Evolutionary conservation across 2,113 vertebrate species (phyloP).

Genomic region (Calypte anna): DNA sequence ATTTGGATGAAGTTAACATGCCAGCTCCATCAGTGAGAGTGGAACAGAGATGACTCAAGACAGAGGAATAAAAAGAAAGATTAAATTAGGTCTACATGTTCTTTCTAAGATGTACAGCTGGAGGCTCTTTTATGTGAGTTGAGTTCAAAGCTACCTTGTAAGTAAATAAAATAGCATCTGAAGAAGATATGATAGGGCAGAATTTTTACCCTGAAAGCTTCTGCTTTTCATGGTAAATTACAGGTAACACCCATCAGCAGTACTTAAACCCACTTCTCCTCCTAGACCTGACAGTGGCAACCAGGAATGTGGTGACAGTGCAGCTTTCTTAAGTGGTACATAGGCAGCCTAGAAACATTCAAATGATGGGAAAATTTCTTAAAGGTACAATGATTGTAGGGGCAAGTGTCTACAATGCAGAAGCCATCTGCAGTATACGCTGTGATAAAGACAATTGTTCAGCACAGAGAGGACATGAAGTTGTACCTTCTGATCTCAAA

Average conservation of each 20-base stretch:
- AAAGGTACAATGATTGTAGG: background rate
- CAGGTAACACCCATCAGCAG: background rate
- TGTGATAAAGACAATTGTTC: background rate
- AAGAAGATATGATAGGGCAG: conserved; percentile 17
- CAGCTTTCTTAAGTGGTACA: background rate
- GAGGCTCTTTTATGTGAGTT: conserved; percentile 43
- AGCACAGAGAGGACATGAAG: background rate
- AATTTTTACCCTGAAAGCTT: conserved; percentile 46
- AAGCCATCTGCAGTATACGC: background rate
- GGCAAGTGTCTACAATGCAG: background rate
- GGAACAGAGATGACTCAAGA: conserved; percentile 29
- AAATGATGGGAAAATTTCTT: background rate
- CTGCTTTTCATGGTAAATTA: conserved; percentile 52
- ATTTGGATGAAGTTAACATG: conserved; percentile 33
- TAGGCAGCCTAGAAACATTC: background rate
- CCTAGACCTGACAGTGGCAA: background rate
- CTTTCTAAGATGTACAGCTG: conserved; percentile 13
- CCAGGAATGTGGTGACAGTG: background rate
- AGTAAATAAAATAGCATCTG: conserved; percentile 54
- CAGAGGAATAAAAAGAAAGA: conserved; percentile 63
- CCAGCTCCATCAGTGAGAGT: conserved; percentile 29
- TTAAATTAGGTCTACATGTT: conserved; percentile 37
- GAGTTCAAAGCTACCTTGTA: conserved; percentile 58
- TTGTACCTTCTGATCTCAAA: background rate
- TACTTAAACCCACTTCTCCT: conserved; percentile 31